Evolutionary conservation across 2,888 invertebrate genomes (phyloP), one percentile per base, ranked within the genome.

Genomic region (Monoplex corrugatus): DNA sequence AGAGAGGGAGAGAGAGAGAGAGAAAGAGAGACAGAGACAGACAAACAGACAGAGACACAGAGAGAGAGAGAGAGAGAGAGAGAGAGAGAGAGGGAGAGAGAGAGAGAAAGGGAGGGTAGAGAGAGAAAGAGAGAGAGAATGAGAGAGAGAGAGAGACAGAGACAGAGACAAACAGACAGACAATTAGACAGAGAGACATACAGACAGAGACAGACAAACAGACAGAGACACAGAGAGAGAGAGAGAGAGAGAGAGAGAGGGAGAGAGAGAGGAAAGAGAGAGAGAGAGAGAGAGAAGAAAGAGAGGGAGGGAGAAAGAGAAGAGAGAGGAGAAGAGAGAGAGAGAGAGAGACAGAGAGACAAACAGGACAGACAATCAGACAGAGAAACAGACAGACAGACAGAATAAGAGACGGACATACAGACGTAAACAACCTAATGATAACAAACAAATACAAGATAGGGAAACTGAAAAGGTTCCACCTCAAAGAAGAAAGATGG

Each of bases 1-100:
- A 23, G 23, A 23, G 68, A 23, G 23, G 28, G 68, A 2, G 0
- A 3, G 68, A 2, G 68, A 23, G 23, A 68, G 68, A 68, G 68
- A 68, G 68, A 68, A n/a, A 68, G 68, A 68, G 68, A 68, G 68
- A 68, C 28, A 68, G 68, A 10, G 68, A 68, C 28, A 68, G 68
- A 68, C 28, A 68, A n/a, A 68, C 28, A 68, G 68, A 68, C 28
- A 68, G 16, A 10, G 68, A 68, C 28, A 68, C 28, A 63, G 63
- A 63, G 63, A 63, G 63, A 50, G 63, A 63, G 63, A 63, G 63
- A 63, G 16, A 68, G 68, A 68, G 16, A 68, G 16, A 68, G 68
- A 68, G 68, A 68, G 68, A 68, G 68, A 68, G 68, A 68, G 3
- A 5, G 68, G n/a, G n/a, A n/a, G n/a, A n/a, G n/a, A n/a, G n/a